Evolutionary conservation across 1,140 invertebrate genomes (phyloP).

Genomic region (Rhopalosiphum maidis): DNA sequence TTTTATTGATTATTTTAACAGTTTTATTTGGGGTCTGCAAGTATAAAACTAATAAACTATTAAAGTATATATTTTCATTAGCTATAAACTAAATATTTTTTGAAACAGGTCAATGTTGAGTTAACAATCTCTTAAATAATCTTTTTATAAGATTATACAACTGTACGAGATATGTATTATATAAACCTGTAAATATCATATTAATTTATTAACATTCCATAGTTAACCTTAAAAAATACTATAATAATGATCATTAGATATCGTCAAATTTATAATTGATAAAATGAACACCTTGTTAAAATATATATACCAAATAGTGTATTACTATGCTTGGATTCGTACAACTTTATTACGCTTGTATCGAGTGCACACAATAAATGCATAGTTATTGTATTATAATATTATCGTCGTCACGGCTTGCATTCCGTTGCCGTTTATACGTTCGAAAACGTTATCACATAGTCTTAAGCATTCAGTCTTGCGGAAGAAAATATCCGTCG

Average conservation of each 20-base stretch:
- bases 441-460: too few relatives aligned
- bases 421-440: too few relatives aligned
- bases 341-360: background rate
- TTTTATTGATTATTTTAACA: background rate
- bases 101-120: too few relatives aligned
- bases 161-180: too few relatives aligned
- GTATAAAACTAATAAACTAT: too few relatives aligned
- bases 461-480: background rate
- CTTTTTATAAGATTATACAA: too few relatives aligned
- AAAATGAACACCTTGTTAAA: background rate
- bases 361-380: background rate
- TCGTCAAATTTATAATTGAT: background rate
- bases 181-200: background rate
- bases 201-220: background rate
- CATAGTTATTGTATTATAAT: background rate
- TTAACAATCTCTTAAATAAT: too few relatives aligned
- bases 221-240: background rate
- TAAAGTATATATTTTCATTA: too few relatives aligned
- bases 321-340: background rate
- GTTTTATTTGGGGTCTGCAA: background rate
- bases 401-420: background rate
- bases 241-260: background rate
- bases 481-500: background rate
- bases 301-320: too few relatives aligned
- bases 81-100: background rate